phyloP scores from a whole-genome alignment of 1,140 invertebrate genomes.

The Sinella curviseta region DNA sequence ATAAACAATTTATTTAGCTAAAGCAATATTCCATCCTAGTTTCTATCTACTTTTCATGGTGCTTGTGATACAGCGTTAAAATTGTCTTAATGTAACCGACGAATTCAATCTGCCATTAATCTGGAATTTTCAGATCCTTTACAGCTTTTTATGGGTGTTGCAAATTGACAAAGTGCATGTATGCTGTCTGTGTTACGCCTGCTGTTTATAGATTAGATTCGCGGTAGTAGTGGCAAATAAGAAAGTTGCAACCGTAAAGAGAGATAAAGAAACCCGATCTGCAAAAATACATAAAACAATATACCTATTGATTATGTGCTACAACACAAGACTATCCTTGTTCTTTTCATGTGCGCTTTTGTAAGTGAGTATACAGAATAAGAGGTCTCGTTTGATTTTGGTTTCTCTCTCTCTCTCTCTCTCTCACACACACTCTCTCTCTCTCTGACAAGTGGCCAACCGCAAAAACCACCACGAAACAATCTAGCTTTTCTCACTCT shows the following conservation, averaged over 20 bases:
- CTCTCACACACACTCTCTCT: no score
- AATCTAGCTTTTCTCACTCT: conserved; percentile 12
- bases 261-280: no score
- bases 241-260: background rate
- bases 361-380: no score
- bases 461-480: background rate
- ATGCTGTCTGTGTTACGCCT: background rate
- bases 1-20: no score
- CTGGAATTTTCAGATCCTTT: no score
- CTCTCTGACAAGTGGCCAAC: background rate
- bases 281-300: background rate
- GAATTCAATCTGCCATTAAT: no score
- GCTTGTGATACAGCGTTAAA: no score
- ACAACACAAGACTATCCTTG: background rate
- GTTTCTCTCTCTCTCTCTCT: no score
- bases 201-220: conserved; percentile 12
- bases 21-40: no score
- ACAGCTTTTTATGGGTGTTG: conserved; percentile 34
- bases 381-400: no score
- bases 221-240: background rate
- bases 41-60: no score
- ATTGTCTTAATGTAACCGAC: no score
- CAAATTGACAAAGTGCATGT: conserved; percentile 38
- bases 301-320: background rate
- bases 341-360: background rate